Conservation (phyloP, 2,888 invertebrate species). For the Stenurella melanura region DNA sequence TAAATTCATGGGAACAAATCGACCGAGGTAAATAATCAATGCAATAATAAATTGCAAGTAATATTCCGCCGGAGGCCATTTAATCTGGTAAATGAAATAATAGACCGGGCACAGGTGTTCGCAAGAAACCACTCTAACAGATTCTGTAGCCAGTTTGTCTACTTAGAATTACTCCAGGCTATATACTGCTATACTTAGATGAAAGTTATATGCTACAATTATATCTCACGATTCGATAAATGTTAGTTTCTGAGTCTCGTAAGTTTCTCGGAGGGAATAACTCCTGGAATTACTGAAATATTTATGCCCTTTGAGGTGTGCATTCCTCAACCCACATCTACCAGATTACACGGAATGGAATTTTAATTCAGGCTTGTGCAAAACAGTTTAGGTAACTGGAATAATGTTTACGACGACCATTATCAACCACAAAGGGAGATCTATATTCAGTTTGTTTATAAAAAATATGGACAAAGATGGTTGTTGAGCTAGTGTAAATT, state of each 20-base stretch:
- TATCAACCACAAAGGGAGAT: not conserved
- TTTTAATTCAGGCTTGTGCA: not conserved
- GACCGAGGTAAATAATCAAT: constrained; percentile 50
- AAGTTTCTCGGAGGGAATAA: constrained; percentile 22
- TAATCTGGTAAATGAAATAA: constrained; percentile 54
- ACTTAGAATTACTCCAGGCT: constrained; percentile 29
- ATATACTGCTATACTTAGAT: constrained; percentile 32
- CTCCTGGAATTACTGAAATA: constrained; percentile 36
- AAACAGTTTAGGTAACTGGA: not conserved
- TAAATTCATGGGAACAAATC: constrained; percentile 51
- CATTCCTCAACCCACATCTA: constrained; percentile 10
- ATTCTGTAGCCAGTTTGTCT: constrained; percentile 44
- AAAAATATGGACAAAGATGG: too few relatives aligned
- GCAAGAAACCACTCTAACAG: constrained; percentile 40
- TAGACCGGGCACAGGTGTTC: constrained; percentile 54
- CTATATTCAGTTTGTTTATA: too few relatives aligned
- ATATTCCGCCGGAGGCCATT: constrained; percentile 46
- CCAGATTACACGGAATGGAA: not conserved
- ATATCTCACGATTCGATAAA: constrained; percentile 40
- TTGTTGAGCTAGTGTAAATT: too few relatives aligned
- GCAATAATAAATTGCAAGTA: constrained; percentile 54
- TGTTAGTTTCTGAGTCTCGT: constrained; percentile 29
- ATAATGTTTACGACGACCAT: not conserved
- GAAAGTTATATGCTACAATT: constrained; percentile 42
- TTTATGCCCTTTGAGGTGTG: constrained; percentile 32